Percentiles rank a stretch among this genome's conserved stretches.
Conservation (phyloP, 2,888 invertebrate genomes). For the Dryococelus australis region DNA sequence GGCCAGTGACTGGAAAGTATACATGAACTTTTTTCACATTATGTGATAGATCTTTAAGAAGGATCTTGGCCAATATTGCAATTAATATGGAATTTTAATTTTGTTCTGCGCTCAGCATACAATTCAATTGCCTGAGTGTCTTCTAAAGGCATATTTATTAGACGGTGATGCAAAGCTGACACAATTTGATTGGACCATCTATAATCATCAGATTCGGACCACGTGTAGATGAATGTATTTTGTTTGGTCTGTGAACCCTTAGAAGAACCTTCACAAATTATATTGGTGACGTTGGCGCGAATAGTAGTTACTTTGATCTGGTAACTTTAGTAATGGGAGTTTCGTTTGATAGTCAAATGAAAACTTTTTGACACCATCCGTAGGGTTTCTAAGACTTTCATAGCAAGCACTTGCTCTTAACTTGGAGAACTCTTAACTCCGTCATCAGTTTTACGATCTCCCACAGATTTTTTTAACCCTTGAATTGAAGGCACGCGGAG, state of each 20-base stretch:
- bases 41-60: too few relatives aligned
- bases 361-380: constrained; percentile 24
- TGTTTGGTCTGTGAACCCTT: constrained; percentile 26
- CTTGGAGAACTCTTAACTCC: constrained; percentile 31
- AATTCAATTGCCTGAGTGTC: background rate
- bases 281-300: constrained; percentile 45
- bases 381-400: constrained; percentile 25
- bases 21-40: background rate
- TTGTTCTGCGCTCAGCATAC: background rate
- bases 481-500: constrained; percentile 41
- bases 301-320: constrained; percentile 45
- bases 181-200: background rate
- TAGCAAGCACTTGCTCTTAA: constrained; percentile 26
- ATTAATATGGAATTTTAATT: too few relatives aligned
- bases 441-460: constrained; percentile 33
- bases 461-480: constrained; percentile 36
- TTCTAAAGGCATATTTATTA: background rate
- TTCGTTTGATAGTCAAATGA: constrained; percentile 41
- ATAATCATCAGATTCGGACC: background rate
- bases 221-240: too few relatives aligned
- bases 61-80: too few relatives aligned
- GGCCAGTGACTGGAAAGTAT: background rate
- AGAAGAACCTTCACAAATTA: constrained; percentile 44
- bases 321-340: constrained; percentile 43
- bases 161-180: background rate